phyloP scores from a whole-genome alignment of 2,888 invertebrate species.

The Cheilosia urbana region DNA sequence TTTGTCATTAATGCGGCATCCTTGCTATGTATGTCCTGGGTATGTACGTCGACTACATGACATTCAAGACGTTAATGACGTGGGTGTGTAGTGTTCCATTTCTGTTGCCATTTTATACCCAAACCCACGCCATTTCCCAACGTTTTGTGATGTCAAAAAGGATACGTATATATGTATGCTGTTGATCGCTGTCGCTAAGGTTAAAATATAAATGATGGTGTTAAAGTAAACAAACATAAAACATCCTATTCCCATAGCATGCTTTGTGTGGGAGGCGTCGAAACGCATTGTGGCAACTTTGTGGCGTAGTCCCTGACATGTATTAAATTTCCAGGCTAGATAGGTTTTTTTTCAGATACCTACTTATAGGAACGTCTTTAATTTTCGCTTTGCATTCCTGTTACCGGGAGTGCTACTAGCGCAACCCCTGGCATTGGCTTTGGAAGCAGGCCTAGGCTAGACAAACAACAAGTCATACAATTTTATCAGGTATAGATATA shows the following conservation, averaged over 20 bases:
- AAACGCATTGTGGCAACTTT: neutral
- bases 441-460: no score
- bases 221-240: constrained; percentile 20
- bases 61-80: constrained; percentile 50
- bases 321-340: no score
- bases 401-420: no score
- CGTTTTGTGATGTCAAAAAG: constrained; percentile 7
- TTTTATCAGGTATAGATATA: no score
- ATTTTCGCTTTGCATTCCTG: no score
- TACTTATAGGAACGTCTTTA: no score
- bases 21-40: constrained; percentile 2
- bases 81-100: constrained; percentile 36
- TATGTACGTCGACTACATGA: constrained; percentile 19
- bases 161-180: neutral
- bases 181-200: neutral
- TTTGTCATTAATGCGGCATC: constrained; percentile 30
- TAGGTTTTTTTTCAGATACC: no score
- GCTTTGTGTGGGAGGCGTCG: neutral
- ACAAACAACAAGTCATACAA: no score
- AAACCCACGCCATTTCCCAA: neutral
- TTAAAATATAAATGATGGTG: constrained; percentile 28
- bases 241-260: neutral
- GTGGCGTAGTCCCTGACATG: neutral
- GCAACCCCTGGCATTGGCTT: no score
- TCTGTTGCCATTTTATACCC: constrained; percentile 27